Base-by-base conservation (phyloP, 2,113 vertebrate genomes). In the Hippocampus abdominalis region DNA sequence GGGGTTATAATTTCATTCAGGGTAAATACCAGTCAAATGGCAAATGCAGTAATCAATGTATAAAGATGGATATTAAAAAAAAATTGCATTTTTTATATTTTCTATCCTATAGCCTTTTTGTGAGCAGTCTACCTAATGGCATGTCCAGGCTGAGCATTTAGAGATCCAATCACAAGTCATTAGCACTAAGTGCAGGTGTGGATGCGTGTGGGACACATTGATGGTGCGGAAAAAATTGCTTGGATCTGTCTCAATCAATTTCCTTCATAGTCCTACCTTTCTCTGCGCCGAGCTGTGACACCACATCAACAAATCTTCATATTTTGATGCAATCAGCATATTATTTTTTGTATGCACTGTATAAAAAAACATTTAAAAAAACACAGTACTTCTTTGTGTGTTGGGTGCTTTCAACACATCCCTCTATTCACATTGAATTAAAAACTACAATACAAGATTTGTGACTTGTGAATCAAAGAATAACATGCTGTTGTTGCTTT, bases 401-500 rank as follows among this genome's bases (percentile, higher is more conserved):
- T 4, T 21, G 32, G 23, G 60, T 40, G 11, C 32, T 10, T 15
- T 16, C 29, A 59, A 59, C 13, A 40, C 29, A 16, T 36, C 2
- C 40, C n/a, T 1, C 46, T 46, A 11, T 18, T 66, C 65, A 64
- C 27, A 18, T 70, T 53, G 76, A 66, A 80, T 72, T 74, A 53
- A 72, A 62, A 44, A 42, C 40, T 20, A 39, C 15, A 76, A 61
- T 21, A 75, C 68, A 72, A 51, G 32, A 75, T 67, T 64, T 32
- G 59, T 61, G 57, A 72, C n/a, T 66, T 64, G 23, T 25, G 80
- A 69, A 53, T 68, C 0, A 3, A 69, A 71, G 39, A 65, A 66
- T 66, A 68, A 72, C 82, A 80, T 56, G 67, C 40, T 67, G 36
- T 69, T 18, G 79, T 64, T 75, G 53, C 68, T 74, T 71, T 63